These are phyloP conservation scores for Metacarcinus magister DNA, from an alignment of 2,888 invertebrate genomes.

Conservation along the genomic window DNA sequence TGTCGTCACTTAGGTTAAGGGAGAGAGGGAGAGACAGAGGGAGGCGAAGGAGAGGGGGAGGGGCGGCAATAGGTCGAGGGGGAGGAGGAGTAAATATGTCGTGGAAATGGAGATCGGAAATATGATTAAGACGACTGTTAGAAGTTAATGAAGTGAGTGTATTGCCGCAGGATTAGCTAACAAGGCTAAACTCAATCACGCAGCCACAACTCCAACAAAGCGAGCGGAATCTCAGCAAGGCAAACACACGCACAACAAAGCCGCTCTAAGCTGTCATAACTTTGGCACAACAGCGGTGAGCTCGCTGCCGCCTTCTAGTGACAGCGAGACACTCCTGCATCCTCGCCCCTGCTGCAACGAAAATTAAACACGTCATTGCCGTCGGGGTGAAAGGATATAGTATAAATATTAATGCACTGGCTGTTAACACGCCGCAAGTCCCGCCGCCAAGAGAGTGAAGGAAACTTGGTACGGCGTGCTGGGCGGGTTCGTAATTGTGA, in stretches of 20 bases:
- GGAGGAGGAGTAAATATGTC: neutral
- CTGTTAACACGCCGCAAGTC: neutral
- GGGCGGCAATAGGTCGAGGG: neutral
- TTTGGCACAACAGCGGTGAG: constrained; percentile 36
- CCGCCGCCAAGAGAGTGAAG: neutral
- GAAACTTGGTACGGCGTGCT: neutral
- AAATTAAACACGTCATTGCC: constrained; percentile 43
- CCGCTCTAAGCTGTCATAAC: constrained; percentile 41
- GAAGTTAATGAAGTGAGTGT: constrained; percentile 48
- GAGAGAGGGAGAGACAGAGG: constrained; percentile 28
- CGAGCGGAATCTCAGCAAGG: constrained; percentile 41
- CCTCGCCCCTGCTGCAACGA: constrained; percentile 20
- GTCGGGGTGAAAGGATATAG: constrained; percentile 7
- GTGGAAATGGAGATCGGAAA: constrained; percentile 34
- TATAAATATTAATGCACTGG: constrained; percentile 36
- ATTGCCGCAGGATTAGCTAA: constrained; percentile 48
- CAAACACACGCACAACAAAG: constrained; percentile 48
- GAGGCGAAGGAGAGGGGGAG: neutral
- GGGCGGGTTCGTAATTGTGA: neutral
- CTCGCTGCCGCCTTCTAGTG: constrained; percentile 13
- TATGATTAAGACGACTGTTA: constrained; percentile 42
- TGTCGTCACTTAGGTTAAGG: neutral
- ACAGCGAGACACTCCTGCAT: constrained; percentile 31
- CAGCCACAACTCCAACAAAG: constrained; percentile 45
- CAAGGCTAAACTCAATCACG: constrained; percentile 45